phyloP scores from a whole-genome alignment of 2,888 invertebrate species.

The Sepiola atlantica region DNA sequence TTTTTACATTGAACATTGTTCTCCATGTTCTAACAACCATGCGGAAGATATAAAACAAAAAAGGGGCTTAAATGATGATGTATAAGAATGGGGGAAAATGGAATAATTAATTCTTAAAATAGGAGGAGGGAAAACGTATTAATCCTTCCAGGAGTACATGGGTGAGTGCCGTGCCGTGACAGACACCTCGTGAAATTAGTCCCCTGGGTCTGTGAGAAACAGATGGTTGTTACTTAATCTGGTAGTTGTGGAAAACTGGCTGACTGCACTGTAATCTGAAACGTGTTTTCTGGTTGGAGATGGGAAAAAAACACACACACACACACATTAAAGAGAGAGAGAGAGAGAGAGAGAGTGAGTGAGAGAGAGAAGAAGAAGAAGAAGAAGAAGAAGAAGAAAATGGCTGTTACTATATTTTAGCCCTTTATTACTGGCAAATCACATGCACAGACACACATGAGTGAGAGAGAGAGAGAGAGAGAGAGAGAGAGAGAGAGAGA shows the following conservation, averaged over 20 bases:
- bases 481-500: neutral
- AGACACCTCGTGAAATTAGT: conserved; percentile 32
- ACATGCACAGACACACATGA: neutral
- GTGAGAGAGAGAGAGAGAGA: neutral
- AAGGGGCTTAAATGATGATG: neutral
- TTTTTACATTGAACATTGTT: too few species aligned
- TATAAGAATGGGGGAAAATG: neutral
- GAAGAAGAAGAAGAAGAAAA: too few species aligned
- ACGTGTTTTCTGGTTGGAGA: neutral
- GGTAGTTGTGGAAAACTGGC: conserved; percentile 18
- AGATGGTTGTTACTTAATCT: neutral
- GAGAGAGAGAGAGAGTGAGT: neutral
- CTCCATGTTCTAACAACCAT: too few species aligned
- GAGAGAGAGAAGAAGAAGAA: too few species aligned
- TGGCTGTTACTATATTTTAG: too few species aligned
- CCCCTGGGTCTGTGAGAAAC: neutral
- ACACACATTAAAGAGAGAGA: neutral
- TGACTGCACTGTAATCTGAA: conserved; percentile 32
- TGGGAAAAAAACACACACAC: neutral
- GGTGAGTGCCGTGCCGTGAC: neutral
- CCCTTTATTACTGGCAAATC: neutral
- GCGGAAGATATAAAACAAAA: neutral
- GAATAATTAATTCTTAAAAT: neutral
- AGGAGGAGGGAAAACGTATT: neutral
- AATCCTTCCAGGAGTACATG: neutral